Evolutionary conservation across 2,797 vertebrate species (phyloP).

Genomic region (Allenopithecus nigroviridis): DNA sequence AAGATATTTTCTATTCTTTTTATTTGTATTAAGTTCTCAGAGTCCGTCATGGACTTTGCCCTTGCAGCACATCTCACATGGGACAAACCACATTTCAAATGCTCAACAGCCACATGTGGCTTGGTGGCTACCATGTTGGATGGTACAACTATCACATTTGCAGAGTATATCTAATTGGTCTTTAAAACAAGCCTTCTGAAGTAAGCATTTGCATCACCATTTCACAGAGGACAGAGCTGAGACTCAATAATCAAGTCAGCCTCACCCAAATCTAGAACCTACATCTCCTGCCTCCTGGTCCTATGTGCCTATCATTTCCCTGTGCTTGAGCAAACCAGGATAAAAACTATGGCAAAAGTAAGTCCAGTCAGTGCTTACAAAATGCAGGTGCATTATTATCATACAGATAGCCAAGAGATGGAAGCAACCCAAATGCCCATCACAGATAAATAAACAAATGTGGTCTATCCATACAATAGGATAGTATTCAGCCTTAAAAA

Average conservation of each 20-base stretch:
- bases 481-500: not conserved
- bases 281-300: not conserved
- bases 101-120: not conserved
- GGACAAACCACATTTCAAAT: not conserved
- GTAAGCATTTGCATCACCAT: not conserved
- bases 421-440: not conserved
- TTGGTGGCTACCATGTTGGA: not conserved
- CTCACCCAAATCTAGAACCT: not conserved
- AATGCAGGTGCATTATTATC: not conserved
- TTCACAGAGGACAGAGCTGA: not conserved
- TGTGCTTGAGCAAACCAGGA: not conserved
- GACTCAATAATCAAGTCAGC: not conserved
- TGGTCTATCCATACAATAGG: not conserved
- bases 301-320: not conserved
- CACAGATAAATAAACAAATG: not conserved
- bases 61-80: not conserved
- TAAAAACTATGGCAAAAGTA: not conserved
- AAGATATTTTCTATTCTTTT: slow-evolving; percentile 4
- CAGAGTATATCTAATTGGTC: not conserved
- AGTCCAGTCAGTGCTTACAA: not conserved
- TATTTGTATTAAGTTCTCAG: not conserved
- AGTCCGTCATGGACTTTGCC: not conserved
- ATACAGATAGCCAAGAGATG: not conserved
- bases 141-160: not conserved
- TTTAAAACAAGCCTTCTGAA: not conserved